phyloP scores from a whole-genome alignment of 2,888 invertebrate species.

The Heliconius ethilla region DNA sequence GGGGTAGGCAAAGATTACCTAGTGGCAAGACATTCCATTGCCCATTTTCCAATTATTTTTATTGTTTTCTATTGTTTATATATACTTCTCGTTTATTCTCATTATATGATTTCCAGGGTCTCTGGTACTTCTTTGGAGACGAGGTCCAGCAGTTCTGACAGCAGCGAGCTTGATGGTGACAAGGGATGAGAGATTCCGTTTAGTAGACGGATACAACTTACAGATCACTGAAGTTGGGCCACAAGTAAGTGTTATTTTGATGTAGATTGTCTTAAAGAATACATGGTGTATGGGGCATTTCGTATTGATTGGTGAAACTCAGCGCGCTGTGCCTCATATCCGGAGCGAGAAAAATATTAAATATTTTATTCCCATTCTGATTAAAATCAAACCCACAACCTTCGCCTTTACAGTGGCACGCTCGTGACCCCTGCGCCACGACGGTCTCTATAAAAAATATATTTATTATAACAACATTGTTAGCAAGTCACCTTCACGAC shows the following conservation, averaged over 20 bases:
- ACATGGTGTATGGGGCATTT: no score
- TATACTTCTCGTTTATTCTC: neutral
- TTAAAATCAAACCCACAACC: no score
- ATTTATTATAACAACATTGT: slow-evolving; percentile 15
- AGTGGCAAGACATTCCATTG: neutral
- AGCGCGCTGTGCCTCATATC: no score
- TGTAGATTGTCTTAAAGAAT: neutral
- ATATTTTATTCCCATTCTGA: no score
- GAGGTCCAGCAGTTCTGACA: slow-evolving; percentile 86
- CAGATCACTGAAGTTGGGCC: slow-evolving; percentile 87
- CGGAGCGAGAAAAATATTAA: no score
- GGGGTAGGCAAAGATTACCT: neutral
- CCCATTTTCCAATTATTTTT: no score
- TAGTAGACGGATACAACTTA: slow-evolving; percentile 86
- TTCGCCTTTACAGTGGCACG: no score
- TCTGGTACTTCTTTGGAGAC: slow-evolving; percentile 85
- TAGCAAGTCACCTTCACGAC: slow-evolving; percentile 18
- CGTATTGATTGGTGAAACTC: no score
- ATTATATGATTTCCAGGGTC: slow-evolving; percentile 76
- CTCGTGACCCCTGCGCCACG: neutral
- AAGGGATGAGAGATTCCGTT: slow-evolving; percentile 84
- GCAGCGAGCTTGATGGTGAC: slow-evolving; percentile 87
- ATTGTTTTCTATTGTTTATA: no score
- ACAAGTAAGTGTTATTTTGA: slow-evolving; percentile 69
- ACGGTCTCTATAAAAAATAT: neutral